Base-by-base conservation (phyloP, 37 sponge, comb jelly and placozoan species). In the Geodia barretti region DNA sequence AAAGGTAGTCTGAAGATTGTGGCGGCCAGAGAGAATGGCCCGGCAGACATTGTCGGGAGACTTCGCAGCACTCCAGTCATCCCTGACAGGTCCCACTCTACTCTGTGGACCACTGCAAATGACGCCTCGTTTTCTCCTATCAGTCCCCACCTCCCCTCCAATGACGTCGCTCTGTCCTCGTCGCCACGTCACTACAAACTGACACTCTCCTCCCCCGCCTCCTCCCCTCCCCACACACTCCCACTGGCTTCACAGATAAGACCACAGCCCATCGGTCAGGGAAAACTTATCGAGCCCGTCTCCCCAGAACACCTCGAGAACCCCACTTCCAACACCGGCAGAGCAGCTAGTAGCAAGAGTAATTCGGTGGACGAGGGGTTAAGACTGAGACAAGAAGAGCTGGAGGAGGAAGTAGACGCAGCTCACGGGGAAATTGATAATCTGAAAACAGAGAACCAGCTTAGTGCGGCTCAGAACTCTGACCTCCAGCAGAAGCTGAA, bases 1-100 rank as follows among this genome's bases (percentile, higher is more conserved):
- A 35, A 32, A 14, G 91, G 86, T 14, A 72, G 26, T 34, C 24
- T 91, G 21, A 81, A 78, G 37, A 0, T 91, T 37, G 91, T 86
- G 1, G 36, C 85, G 1, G 86, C 91, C 33, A 62, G 91, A 76
- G 86, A 76, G 2, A 2, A 0, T 1, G 40, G 33, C 0, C 35
- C 72, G 42, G 11, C 72, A 76, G 28, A 7, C 11, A n/a, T 26
- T 3, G 68, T 17, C 1, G 0, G 7, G 39, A 24, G 24, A 11
- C 42, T 30, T 3, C 80, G 41, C 35, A 82, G 74, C 67, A 75
- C 81, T 41, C 81, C 81, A 30, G 37, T 64, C 32, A 84, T 59
- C 42, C 11, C 0, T 4, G 32, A 34, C 1, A 67, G 0, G 23
- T 25, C 7, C 28, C 19, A 39, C 4, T 20, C 58, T 0, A 60